Base-by-base conservation (phyloP, 1,140 invertebrate genomes). In the Steinernema feltiae region DNA sequence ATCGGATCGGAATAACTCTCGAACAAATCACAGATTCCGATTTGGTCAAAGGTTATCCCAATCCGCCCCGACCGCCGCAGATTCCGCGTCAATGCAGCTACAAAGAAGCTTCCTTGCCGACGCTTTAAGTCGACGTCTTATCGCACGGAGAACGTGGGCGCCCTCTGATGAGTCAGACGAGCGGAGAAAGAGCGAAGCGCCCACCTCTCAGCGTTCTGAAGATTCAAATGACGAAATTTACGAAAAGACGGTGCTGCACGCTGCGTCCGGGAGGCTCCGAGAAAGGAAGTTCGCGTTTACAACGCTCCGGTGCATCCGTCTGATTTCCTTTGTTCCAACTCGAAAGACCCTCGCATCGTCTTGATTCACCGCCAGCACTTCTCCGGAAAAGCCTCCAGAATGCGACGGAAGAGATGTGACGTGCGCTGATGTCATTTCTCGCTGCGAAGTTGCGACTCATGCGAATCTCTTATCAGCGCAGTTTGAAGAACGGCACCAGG, bases 1-100 rank as follows among this genome's bases (percentile, higher is more conserved):
- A 3, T 3, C 53, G 53, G 53, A 63, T 63, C 53, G 53, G 53
- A 63, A 63, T 15, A 63, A 63, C 53, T 63, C 53, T 63, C 53
- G 53, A 63, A 63, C 53, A 63, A 63, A 63, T 63, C 53, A 41
- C 53, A 21, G 24, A 27, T 15, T 21, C 3, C 53, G 53, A 63
- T 21, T 63, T 63, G 53, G 53, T 21, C 53, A 27, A 63, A 21
- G 24, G 53, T 63, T 63, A 21, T 63, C 53, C 53, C 53, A 63
- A 21, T 63, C 53, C 53, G 53, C 24, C 12, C 15, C 53, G 15
- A 12, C 53, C 24, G 53, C 12, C 12, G 12, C 53, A n/a, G n/a
- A n/a, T n/a, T n/a, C n/a, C n/a, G n/a, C n/a, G n/a, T n/a, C n/a
- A n/a, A n/a, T n/a, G n/a, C n/a, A n/a, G n/a, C 53, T 41, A 7